Conservation (phyloP, 1,140 invertebrate genomes). For the Eumaeus atala region DNA sequence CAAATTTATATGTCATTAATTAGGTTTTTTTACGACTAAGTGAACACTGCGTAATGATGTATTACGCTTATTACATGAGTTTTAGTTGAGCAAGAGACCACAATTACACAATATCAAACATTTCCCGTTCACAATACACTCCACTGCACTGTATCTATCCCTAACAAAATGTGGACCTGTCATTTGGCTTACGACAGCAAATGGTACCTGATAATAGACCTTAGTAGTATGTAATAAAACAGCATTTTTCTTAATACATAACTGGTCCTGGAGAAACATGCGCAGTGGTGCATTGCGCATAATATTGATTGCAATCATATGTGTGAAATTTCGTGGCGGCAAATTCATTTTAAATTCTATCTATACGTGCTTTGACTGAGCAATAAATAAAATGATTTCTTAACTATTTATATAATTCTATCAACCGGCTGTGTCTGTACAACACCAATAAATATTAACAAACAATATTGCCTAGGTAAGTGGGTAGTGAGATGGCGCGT, state of each 20-base stretch:
- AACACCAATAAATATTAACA: background rate
- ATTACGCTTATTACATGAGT: constrained; percentile 5
- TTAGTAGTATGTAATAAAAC: constrained; percentile 19
- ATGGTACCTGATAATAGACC: constrained; percentile 16
- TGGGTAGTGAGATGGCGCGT: too few relatives aligned
- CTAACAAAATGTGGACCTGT: constrained; percentile 47
- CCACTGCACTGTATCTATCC: constrained; percentile 44
- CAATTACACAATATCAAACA: constrained; percentile 25
- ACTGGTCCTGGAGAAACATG: constrained; percentile 47
- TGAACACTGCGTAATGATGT: background rate
- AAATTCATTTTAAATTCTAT: constrained; percentile 33
- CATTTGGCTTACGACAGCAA: constrained; percentile 36
- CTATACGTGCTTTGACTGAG: too few relatives aligned
- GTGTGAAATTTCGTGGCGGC: constrained; percentile 58
- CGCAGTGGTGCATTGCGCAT: constrained; percentile 67
- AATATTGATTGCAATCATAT: constrained; percentile 69
- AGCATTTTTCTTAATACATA: constrained; percentile 16
- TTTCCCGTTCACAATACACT: constrained; percentile 39
- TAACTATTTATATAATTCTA: too few relatives aligned
- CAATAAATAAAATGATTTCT: too few relatives aligned
- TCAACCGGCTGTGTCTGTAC: too few relatives aligned
- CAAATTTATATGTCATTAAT: constrained; percentile 8
- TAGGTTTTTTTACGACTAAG: constrained; percentile 4
- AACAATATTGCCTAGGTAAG: too few relatives aligned
- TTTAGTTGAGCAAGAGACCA: constrained; percentile 18